Conservation (phyloP, 2,113 vertebrate species). For the Sus scrofa region DNA sequence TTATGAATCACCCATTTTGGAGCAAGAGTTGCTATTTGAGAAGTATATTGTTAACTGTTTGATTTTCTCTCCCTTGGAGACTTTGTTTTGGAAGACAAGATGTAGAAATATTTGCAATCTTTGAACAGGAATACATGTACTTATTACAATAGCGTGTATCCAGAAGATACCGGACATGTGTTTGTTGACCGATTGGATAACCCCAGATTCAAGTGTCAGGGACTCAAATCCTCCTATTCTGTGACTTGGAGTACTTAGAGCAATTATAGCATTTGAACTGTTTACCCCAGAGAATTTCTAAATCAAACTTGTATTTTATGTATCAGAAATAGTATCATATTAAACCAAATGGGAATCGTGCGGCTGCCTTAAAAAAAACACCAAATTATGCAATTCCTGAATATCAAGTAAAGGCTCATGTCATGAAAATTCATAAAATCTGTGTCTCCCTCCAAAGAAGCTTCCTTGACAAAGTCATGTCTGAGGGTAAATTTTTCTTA, state of each 20-base stretch:
- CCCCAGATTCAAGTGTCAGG: not conserved
- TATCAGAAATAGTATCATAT: constrained; percentile 5
- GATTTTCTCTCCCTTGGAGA: not conserved
- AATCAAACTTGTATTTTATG: constrained; percentile 10
- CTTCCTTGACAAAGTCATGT: constrained; percentile 83
- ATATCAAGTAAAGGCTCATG: constrained; percentile 1
- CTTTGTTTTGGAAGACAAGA: constrained; percentile 48
- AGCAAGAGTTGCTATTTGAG: not conserved
- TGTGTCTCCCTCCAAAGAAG: constrained; percentile 62
- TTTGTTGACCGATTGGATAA: not conserved
- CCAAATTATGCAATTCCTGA: not conserved
- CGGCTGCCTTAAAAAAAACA: not conserved
- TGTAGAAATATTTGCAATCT: constrained; percentile 48
- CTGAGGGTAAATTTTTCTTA: constrained; percentile 83
- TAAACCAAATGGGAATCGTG: not conserved
- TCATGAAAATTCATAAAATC: constrained; percentile 70
- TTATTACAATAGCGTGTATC: not conserved
- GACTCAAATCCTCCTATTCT: not conserved
- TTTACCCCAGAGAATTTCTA: constrained; percentile 21
- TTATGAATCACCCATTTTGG: not conserved
- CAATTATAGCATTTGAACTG: constrained; percentile 2
- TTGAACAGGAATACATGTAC: not conserved
- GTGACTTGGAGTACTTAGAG: not conserved
- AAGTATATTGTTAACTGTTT: constrained; percentile 45
- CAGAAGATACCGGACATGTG: not conserved